Evolutionary conservation across 2,797 vertebrate genomes (phyloP).

Genomic region (Ara ararauna): DNA sequence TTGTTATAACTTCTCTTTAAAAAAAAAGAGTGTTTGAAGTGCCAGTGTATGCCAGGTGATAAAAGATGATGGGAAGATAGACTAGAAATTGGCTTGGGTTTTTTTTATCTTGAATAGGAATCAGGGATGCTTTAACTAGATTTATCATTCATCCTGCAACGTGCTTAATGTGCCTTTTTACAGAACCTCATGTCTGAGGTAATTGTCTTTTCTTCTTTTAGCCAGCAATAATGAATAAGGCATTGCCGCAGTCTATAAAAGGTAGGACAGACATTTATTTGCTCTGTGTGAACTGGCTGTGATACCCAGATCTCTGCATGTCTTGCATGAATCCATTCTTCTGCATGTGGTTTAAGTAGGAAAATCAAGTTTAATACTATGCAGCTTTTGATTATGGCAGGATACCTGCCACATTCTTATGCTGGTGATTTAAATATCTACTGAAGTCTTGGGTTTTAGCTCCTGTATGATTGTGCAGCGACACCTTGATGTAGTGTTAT

Average conservation of each 20-base stretch:
- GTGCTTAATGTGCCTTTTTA: background rate
- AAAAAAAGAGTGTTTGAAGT: background rate
- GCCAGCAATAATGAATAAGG: background rate
- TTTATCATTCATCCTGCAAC: background rate
- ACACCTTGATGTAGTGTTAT: background rate
- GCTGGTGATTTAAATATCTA: background rate
- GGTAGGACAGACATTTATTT: background rate
- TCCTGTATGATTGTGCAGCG: background rate
- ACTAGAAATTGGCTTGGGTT: fast-evolving
- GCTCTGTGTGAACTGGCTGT: background rate
- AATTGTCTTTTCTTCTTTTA: background rate
- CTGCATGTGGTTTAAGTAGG: background rate
- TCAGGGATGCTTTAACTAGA: background rate
- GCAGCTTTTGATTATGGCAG: background rate
- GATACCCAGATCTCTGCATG: background rate
- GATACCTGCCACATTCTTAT: background rate
- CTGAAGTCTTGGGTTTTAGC: background rate
- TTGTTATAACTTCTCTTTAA: background rate
- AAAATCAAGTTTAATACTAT: background rate
- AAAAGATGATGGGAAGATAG: background rate
- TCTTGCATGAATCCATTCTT: background rate
- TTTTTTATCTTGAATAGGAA: background rate
- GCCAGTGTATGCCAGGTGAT: background rate
- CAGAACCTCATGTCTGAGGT: background rate
- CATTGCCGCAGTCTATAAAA: background rate